Evolutionary conservation across 1,140 invertebrate species (phyloP).

Genomic region (Goniozus legneri): DNA sequence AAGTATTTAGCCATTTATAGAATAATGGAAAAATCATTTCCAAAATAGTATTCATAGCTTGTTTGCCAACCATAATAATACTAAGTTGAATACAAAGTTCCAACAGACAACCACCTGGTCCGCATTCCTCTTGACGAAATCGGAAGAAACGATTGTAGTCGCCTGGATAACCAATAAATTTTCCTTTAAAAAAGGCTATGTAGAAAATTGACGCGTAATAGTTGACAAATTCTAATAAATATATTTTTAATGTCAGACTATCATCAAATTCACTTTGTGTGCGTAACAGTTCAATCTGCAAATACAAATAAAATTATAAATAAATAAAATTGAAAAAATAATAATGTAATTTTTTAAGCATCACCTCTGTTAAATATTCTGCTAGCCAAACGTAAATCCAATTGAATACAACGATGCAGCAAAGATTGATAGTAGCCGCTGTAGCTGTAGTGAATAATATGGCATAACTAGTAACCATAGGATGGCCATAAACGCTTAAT

Average conservation of each 20-base stretch:
- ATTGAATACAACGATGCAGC: slow-evolving; percentile 83
- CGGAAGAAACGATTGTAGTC: slow-evolving; percentile 73
- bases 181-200: slow-evolving; percentile 97
- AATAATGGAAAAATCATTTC: slow-evolving; percentile 74
- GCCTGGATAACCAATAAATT: slow-evolving; percentile 81
- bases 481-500: slow-evolving; percentile 59
- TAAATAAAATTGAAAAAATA: neutral
- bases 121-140: slow-evolving; percentile 82
- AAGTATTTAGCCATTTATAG: slow-evolving; percentile 70
- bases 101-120: slow-evolving; percentile 85
- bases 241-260: slow-evolving; percentile 94
- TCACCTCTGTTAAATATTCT: slow-evolving; percentile 83
- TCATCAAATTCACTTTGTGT: slow-evolving; percentile 99
- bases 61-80: slow-evolving; percentile 96
- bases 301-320: slow-evolving; percentile 9
- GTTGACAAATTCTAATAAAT: slow-evolving; percentile 96
- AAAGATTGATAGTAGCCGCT: slow-evolving; percentile 82
- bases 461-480: slow-evolving; percentile 68
- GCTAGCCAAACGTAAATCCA: slow-evolving; percentile 87
- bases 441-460: slow-evolving; percentile 80
- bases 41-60: slow-evolving; percentile 87
- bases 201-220: slow-evolving; percentile 99
- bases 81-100: slow-evolving; percentile 90
- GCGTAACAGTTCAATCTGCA: slow-evolving; percentile 76
- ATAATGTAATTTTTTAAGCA: slow-evolving; percentile 3